Conservation (phyloP, 2,113 vertebrate genomes). For the Scomber japonicus region DNA sequence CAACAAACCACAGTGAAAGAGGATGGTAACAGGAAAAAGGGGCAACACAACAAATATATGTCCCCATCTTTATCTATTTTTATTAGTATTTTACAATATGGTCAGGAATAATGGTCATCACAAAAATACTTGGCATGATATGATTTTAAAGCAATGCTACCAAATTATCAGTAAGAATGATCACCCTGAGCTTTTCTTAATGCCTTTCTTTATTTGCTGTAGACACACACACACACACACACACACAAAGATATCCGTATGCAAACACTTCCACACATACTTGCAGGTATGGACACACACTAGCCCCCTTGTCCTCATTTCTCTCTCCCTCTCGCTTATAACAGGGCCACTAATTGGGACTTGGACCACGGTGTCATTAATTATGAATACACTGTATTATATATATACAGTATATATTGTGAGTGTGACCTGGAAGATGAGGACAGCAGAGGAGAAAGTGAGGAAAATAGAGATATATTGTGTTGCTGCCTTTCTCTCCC, state of each 20-base stretch:
- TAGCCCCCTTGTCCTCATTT: slow-evolving; percentile 3
- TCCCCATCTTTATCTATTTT: too few species aligned
- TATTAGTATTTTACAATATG: not conserved
- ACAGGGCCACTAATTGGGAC: slow-evolving; percentile 24
- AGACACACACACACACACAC: not conserved
- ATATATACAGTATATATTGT: not conserved
- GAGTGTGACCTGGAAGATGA: slow-evolving; percentile 7
- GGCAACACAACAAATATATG: not conserved
- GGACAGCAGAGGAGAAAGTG: slow-evolving; percentile 13
- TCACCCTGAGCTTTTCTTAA: not conserved
- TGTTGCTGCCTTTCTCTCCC: slow-evolving; percentile 8
- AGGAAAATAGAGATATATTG: not conserved
- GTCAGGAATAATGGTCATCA: not conserved
- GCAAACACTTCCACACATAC: not conserved
- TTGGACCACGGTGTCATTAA: slow-evolving; percentile 38
- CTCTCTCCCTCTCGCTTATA: not conserved
- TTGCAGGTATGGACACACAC: not conserved
- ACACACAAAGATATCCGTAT: not conserved
- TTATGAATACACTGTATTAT: slow-evolving; percentile 41
- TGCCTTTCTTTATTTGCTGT: not conserved
- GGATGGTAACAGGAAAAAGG: not conserved
- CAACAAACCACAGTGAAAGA: not conserved
- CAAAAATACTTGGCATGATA: not conserved
- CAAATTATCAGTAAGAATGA: too few species aligned
- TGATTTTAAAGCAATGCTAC: not conserved